These are phyloP conservation scores for Leptopilina syphax DNA, from an alignment of 2,888 invertebrate genomes.

Conservation along the genomic window DNA sequence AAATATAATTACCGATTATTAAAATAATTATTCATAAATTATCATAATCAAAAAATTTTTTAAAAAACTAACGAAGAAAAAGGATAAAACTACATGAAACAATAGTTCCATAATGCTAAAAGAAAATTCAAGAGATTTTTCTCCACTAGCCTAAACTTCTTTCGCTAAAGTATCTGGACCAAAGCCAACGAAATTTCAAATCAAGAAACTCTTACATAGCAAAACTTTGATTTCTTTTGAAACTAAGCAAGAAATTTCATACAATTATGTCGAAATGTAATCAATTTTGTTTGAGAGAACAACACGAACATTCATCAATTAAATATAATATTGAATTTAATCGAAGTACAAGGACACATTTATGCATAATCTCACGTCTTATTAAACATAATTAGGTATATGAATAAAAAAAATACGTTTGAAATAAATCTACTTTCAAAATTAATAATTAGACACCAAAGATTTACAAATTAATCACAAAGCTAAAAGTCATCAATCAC, in stretches of 20 bases:
- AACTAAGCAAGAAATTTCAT: background rate
- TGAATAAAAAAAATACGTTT: background rate
- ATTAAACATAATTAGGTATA: background rate
- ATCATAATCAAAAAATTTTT: too few relatives aligned
- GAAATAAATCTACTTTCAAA: background rate
- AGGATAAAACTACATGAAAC: too few relatives aligned
- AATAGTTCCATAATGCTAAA: background rate
- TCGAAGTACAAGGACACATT: conserved; percentile 30
- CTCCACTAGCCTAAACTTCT: conserved; percentile 22
- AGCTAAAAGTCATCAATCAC: too few relatives aligned
- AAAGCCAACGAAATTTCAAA: background rate
- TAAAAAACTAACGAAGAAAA: too few relatives aligned
- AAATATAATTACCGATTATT: too few relatives aligned
- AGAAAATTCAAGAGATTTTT: background rate
- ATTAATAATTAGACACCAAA: background rate
- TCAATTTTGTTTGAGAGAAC: background rate
- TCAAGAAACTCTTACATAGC: too few relatives aligned
- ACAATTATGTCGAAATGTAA: background rate
- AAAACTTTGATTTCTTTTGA: background rate
- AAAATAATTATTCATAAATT: too few relatives aligned
- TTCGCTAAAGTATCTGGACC: conserved; percentile 3
- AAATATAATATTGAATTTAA: background rate
- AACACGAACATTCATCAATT: conserved; percentile 14
- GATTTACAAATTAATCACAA: too few relatives aligned
- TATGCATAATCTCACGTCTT: background rate